A percentile compares a stretch with the other conserved stretches of the same genome.
Conservation (phyloP, 1,140 invertebrate genomes). For the Liolophura sinensis region DNA sequence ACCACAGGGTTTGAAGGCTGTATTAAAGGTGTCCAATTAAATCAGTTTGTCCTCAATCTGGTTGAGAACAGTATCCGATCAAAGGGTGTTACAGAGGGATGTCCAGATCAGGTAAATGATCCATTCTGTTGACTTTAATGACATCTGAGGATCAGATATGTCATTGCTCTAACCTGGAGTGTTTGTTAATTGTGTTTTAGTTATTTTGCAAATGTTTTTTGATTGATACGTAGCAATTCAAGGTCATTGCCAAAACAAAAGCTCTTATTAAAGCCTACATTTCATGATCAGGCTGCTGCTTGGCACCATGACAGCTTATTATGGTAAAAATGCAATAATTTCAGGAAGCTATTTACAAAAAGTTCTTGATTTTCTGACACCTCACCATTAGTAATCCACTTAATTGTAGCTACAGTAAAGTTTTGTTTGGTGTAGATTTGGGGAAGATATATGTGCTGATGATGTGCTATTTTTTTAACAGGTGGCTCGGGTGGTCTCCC, state of each 20-base stretch:
- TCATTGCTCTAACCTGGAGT: not conserved
- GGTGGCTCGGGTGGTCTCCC: slow-evolving; percentile 60
- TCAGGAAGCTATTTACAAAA: no score
- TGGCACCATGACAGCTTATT: no score
- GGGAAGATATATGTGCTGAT: no score
- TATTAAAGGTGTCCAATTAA: slow-evolving; percentile 80
- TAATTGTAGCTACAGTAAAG: no score
- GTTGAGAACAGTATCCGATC: slow-evolving; percentile 76
- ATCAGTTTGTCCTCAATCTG: slow-evolving; percentile 75
- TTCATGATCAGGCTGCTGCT: no score
- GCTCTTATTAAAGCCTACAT: no score
- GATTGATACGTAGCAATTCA: no score
- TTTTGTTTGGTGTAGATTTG: not conserved
- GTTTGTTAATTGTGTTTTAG: not conserved
- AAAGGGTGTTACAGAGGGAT: slow-evolving; percentile 79
- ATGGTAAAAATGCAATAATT: no score
- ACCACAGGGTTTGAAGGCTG: slow-evolving; percentile 88
- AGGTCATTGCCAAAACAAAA: no score
- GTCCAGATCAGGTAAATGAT: slow-evolving; percentile 73
- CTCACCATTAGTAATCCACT: no score
- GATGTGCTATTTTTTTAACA: slow-evolving; percentile 28
- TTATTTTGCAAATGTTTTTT: not conserved
- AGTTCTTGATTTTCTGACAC: no score
- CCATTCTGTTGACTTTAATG: not conserved
- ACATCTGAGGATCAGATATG: no score